phyloP scores from a whole-genome alignment of 2,113 vertebrate genomes.

The Ophthalmolycus amberensis region DNA sequence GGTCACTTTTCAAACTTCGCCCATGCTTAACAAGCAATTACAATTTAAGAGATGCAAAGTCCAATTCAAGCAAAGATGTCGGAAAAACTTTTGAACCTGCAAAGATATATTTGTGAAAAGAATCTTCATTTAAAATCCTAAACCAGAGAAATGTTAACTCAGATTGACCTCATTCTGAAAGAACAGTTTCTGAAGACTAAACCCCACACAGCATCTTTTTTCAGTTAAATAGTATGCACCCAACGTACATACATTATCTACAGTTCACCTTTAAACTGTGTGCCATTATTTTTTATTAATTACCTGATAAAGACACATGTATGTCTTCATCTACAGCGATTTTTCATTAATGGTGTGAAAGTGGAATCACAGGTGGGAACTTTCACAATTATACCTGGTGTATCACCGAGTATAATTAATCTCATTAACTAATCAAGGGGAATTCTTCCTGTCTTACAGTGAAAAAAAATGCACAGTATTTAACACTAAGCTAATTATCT shows the following conservation, averaged over 20 bases:
- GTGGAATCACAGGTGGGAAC: conserved; percentile 84
- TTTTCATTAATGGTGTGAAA: conserved; percentile 77
- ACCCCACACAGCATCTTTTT: not conserved
- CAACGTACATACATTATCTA: conserved; percentile 42
- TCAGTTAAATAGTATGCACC: conserved; percentile 14
- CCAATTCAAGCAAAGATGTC: conserved; percentile 19
- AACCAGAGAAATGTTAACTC: conserved; percentile 21
- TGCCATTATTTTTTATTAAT: conserved; percentile 71
- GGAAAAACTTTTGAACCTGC: conserved; percentile 38
- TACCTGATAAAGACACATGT: conserved; percentile 67
- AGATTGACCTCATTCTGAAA: conserved; percentile 39
- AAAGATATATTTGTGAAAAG: conserved; percentile 19
- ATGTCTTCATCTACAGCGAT: conserved; percentile 66
- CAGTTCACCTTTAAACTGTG: conserved; percentile 68
- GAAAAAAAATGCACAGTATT: conserved; percentile 74
- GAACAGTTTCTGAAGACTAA: conserved; percentile 25
- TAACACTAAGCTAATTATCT: conserved; percentile 82
- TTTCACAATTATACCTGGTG: conserved; percentile 83
- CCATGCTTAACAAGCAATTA: conserved; percentile 68
- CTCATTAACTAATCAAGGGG: conserved; percentile 82
- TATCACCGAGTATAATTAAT: conserved; percentile 81
- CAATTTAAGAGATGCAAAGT: conserved; percentile 62
- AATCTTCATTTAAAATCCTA: conserved; percentile 28
- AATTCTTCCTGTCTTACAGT: conserved; percentile 66
- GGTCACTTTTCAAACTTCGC: conserved; percentile 69